Conservation (phyloP, 2,888 invertebrate species). For the Molorchus minor region DNA sequence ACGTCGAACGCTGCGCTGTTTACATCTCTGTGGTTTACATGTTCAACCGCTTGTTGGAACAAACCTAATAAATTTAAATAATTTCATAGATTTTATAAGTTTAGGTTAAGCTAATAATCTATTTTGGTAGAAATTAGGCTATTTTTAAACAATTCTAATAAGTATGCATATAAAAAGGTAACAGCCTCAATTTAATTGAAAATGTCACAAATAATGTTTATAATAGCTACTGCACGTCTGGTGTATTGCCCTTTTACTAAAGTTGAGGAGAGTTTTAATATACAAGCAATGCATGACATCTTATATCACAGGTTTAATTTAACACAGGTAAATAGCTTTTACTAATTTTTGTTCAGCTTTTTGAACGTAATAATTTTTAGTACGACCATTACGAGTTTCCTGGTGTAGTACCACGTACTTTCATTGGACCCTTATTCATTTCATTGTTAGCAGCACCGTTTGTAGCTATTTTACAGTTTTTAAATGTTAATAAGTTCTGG, state of each 20-base stretch:
- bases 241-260: slow-evolving; percentile 96
- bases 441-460: slow-evolving; percentile 82
- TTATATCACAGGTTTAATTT: slow-evolving; percentile 87
- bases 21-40: no score
- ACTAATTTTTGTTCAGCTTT: background rate
- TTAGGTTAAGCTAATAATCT: slow-evolving; percentile 53
- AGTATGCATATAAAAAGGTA: slow-evolving; percentile 50
- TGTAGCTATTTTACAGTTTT: slow-evolving; percentile 71
- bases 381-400: slow-evolving; percentile 99
- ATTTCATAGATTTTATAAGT: no score
- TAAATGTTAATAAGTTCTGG: slow-evolving; percentile 84
- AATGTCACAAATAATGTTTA: slow-evolving; percentile 79
- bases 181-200: slow-evolving; percentile 40
- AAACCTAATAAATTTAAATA: no score
- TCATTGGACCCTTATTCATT: slow-evolving; percentile 89
- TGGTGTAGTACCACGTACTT: slow-evolving; percentile 96
- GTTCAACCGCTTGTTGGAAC: no score
- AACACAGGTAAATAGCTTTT: slow-evolving; percentile 77
- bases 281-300: slow-evolving; percentile 98
- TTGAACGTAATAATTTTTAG: slow-evolving; percentile 65
- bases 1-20: no score
- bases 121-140: slow-evolving; percentile 47
- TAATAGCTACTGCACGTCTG: slow-evolving; percentile 83
- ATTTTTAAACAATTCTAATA: slow-evolving; percentile 45
- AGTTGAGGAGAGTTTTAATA: slow-evolving; percentile 99